Percentiles rank a stretch among this genome's conserved stretches.
Conservation (phyloP, 1,140 invertebrate species). For the Zeugodacus cucurbitae region DNA sequence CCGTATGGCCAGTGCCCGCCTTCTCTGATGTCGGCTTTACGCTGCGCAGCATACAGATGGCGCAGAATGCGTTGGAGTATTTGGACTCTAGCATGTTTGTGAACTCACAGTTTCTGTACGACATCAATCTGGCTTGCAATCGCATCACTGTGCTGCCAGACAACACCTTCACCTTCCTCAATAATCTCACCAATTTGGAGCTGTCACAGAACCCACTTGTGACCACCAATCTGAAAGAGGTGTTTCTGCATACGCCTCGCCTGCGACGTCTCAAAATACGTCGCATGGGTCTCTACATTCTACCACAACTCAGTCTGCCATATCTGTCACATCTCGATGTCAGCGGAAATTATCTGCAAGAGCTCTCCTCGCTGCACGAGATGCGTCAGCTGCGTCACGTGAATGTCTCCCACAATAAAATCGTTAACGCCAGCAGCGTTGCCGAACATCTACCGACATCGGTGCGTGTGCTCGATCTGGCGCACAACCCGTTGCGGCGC, state of each 20-base stretch:
- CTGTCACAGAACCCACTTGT: conserved; percentile 81
- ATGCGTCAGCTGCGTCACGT: conserved; percentile 71
- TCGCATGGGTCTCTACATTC: conserved; percentile 77
- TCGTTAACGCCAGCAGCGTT: conserved; percentile 65
- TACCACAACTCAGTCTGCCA: conserved; percentile 78
- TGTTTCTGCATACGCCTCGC: conserved; percentile 88
- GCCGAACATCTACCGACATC: conserved; percentile 60
- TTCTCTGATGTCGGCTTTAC: conserved; percentile 81
- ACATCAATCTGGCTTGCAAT: conserved; percentile 82
- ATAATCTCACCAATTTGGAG: conserved; percentile 80
- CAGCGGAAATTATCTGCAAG: conserved; percentile 63
- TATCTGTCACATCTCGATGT: conserved; percentile 67
- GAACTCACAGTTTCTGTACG: conserved; percentile 81
- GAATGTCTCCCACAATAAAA: conserved; percentile 73
- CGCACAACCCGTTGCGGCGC: conserved; percentile 61
- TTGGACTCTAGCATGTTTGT: conserved; percentile 89
- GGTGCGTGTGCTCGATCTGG: conserved; percentile 59
- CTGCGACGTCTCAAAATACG: conserved; percentile 80
- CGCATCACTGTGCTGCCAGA: conserved; percentile 86
- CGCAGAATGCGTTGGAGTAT: conserved; percentile 85
- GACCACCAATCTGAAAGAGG: conserved; percentile 87
- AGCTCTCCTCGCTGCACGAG: conserved; percentile 68
- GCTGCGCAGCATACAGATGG: conserved; percentile 79
- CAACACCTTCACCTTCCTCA: conserved; percentile 87
- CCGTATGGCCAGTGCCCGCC: conserved; percentile 77